A percentile compares a stretch with the other conserved stretches of the same genome.
phyloP scores from a whole-genome alignment of 2,888 invertebrate species.

The Pyralis farinalis region DNA sequence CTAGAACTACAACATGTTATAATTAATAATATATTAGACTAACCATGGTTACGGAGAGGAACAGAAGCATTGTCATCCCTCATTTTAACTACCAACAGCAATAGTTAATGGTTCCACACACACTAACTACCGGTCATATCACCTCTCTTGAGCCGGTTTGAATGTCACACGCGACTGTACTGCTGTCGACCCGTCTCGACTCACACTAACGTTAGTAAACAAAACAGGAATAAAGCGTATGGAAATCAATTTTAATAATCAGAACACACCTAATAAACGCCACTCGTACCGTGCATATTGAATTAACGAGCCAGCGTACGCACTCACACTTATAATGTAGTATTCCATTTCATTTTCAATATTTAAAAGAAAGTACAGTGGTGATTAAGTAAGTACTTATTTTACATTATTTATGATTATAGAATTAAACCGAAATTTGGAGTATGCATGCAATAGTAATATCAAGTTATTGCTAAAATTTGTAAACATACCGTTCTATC shows the following conservation, averaged over 20 bases:
- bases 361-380: too few relatives aligned
- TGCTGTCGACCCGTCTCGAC: not conserved
- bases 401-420: too few relatives aligned
- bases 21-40: slow-evolving; percentile 8
- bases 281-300: not conserved
- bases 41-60: slow-evolving; percentile 14
- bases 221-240: slow-evolving; percentile 1
- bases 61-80: slow-evolving; percentile 14
- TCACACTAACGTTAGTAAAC: not conserved
- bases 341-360: too few relatives aligned
- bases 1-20: too few relatives aligned
- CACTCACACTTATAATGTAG: not conserved
- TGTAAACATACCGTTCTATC: slow-evolving; percentile 1
- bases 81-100: slow-evolving; percentile 12
- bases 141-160: not conserved
- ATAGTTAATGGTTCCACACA: not conserved
- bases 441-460: too few relatives aligned
- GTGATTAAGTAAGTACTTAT: too few relatives aligned
- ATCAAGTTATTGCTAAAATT: too few relatives aligned
- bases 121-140: not conserved
- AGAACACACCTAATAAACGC: slow-evolving; percentile 1
- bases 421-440: too few relatives aligned
- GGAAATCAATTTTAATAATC: slow-evolving; percentile 10
- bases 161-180: not conserved
- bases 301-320: not conserved